Conservation (phyloP, 2,888 invertebrate genomes). For the Aricia artaxerxes region DNA sequence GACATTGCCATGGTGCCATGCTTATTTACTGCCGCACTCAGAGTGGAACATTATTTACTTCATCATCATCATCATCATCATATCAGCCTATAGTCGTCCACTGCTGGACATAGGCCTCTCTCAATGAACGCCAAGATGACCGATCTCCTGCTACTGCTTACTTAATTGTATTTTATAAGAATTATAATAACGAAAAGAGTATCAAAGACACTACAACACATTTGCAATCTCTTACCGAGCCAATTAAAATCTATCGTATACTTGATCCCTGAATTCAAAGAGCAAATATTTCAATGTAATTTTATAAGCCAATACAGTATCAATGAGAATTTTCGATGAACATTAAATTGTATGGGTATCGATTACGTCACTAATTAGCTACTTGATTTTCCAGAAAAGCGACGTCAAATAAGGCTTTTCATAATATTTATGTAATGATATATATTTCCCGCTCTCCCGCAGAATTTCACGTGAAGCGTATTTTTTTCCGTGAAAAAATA, state of each 20-base stretch:
- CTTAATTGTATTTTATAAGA: background rate
- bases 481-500: too few relatives aligned
- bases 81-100: too few relatives aligned
- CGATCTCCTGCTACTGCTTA: too few relatives aligned
- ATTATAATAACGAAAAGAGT: background rate
- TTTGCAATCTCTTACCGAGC: background rate
- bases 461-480: too few relatives aligned
- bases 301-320: background rate
- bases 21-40: too few relatives aligned
- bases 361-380: background rate
- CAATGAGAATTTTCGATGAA: background rate
- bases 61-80: too few relatives aligned
- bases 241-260: constrained; percentile 26
- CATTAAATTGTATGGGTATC: background rate
- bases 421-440: background rate
- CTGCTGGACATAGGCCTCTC: too few relatives aligned
- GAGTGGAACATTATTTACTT: too few relatives aligned
- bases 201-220: background rate
- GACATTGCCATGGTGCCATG: too few relatives aligned
- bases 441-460: too few relatives aligned
- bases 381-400: constrained; percentile 9
- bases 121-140: too few relatives aligned
- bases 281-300: constrained; percentile 21
- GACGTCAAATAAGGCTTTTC: background rate
- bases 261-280: constrained; percentile 18